These are phyloP conservation scores for Cottoperca gobio DNA, from an alignment of 2,797 vertebrate species.

Conservation along the genomic window DNA sequence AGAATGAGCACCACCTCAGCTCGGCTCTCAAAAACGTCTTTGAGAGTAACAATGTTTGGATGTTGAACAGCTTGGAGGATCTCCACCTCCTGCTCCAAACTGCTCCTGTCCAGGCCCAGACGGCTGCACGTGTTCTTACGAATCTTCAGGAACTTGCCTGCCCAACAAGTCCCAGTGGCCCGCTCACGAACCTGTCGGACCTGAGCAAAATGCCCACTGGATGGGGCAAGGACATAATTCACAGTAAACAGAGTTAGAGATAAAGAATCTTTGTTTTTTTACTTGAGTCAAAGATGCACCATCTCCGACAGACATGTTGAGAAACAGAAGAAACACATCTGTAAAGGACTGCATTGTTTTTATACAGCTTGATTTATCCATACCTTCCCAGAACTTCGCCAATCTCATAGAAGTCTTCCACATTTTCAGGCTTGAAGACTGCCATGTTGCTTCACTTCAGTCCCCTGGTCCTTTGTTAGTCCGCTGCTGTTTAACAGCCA, in stretches of 20 bases:
- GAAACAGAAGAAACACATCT: neutral
- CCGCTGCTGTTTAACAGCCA: neutral
- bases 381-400: slow-evolving; percentile 88
- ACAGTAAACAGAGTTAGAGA: neutral
- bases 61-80: slow-evolving; percentile 84
- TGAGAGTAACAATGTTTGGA: slow-evolving; percentile 82
- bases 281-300: too few species aligned
- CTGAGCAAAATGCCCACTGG: slow-evolving; percentile 86
- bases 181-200: slow-evolving; percentile 82
- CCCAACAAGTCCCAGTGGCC: slow-evolving; percentile 73
- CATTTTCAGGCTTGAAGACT: slow-evolving; percentile 79
- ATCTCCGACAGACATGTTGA: neutral
- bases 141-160: slow-evolving; percentile 84
- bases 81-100: slow-evolving; percentile 84
- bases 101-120: slow-evolving; percentile 76
- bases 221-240: neutral
- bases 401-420: slow-evolving; percentile 90
- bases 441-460: slow-evolving; percentile 66
- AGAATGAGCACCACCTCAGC: slow-evolving; percentile 86
- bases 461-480: neutral
- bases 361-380: neutral
- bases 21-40: slow-evolving; percentile 85
- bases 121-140: slow-evolving; percentile 75
- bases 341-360: neutral
- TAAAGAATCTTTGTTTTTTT: too few species aligned